phyloP scores from a whole-genome alignment of 2,888 invertebrate species.

The Sabatieria punctata region DNA sequence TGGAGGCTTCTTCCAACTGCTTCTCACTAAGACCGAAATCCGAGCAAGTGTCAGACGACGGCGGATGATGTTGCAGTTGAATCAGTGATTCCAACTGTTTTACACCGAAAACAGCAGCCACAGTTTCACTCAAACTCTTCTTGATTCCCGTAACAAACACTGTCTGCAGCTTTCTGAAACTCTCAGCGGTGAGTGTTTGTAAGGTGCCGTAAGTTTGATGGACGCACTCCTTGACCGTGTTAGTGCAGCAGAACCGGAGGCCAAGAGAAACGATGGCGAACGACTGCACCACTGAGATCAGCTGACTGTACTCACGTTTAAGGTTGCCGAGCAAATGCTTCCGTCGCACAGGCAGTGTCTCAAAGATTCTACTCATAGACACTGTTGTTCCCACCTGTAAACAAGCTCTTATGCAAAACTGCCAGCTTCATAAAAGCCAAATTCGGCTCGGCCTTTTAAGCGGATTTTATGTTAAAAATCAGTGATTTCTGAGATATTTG shows the following conservation, averaged over 20 bases:
- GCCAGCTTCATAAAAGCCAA: no score
- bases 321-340: conserved; percentile 73
- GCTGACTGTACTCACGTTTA: conserved; percentile 71
- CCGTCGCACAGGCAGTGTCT: conserved; percentile 69
- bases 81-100: conserved; percentile 44
- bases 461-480: no score
- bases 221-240: conserved; percentile 14
- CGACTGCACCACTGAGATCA: conserved; percentile 68
- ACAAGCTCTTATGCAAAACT: no score
- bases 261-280: conserved; percentile 67
- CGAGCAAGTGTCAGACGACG: no score
- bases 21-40: no score
- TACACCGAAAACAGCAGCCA: conserved; percentile 63
- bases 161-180: no score
- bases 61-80: no score
- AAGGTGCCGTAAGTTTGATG: conserved; percentile 14
- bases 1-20: no score
- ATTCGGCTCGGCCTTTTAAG: no score
- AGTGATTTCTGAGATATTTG: no score
- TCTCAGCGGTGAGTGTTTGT: conserved; percentile 27
- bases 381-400: conserved; percentile 67
- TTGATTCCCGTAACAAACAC: no score
- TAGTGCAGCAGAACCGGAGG: conserved; percentile 41
- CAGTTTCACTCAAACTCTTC: conserved; percentile 58
- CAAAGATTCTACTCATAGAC: conserved; percentile 59